phyloP scores from a whole-genome alignment of 37 sponge, comb jelly and placozoan species.

The Diacarnus erythraeanus region DNA sequence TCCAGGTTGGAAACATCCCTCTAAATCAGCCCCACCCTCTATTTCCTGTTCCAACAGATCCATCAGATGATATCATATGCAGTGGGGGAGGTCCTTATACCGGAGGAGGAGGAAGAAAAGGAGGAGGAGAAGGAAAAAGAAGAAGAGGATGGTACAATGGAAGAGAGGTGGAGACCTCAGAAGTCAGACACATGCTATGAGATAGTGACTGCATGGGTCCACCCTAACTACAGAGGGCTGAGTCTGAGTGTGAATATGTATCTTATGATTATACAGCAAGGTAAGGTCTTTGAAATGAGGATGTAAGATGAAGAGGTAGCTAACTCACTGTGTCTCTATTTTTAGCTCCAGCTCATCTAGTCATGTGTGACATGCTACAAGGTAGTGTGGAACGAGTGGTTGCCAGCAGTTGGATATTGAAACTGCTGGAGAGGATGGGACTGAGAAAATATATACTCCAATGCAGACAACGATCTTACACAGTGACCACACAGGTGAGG shows the following conservation, averaged over 20 bases:
- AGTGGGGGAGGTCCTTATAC: slow-evolving; percentile 57
- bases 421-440: slow-evolving; percentile 35
- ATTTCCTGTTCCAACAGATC: slow-evolving; percentile 34
- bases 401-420: slow-evolving; percentile 45
- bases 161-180: background rate
- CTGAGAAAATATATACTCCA: slow-evolving; percentile 27
- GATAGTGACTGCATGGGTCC: slow-evolving; percentile 74
- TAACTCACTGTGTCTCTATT: no score
- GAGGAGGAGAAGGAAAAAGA: slow-evolving; percentile 1
- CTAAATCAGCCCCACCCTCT: background rate
- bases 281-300: no score
- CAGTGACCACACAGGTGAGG: slow-evolving; percentile 60
- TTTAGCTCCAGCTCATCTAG: slow-evolving; percentile 55
- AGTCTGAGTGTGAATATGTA: slow-evolving; percentile 59
- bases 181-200: slow-evolving; percentile 42
- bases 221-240: slow-evolving; percentile 71
- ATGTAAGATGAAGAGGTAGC: no score
- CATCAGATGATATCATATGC: slow-evolving; percentile 73
- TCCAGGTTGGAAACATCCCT: background rate
- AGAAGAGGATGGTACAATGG: background rate
- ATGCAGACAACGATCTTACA: slow-evolving; percentile 55
- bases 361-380: slow-evolving; percentile 79
- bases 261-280: slow-evolving; percentile 29
- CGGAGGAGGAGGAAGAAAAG: slow-evolving; percentile 3
- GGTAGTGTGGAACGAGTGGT: slow-evolving; percentile 79